Evolutionary conservation across 2,113 vertebrate species (phyloP).

Genomic region (Archocentrus centrarchus): DNA sequence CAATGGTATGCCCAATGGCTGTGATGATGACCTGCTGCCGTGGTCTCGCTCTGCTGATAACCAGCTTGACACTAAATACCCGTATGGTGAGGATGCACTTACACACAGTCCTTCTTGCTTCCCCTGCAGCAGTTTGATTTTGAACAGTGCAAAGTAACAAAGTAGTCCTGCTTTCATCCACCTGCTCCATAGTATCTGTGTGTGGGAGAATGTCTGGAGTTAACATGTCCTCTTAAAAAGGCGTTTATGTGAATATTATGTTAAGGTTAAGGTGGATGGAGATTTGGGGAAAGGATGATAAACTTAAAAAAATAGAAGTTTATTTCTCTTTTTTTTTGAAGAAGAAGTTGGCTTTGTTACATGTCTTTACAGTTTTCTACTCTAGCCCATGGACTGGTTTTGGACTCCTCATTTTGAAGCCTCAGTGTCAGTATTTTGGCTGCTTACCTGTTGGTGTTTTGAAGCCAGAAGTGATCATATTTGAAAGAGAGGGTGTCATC

Average conservation of each 20-base stretch:
- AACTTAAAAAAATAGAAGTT: too few species aligned
- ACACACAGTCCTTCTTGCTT: slow-evolving; percentile 55
- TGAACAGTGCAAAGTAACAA: not conserved
- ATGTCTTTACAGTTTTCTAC: too few species aligned
- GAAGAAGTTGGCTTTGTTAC: too few species aligned
- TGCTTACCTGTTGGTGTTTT: too few species aligned
- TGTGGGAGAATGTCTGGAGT: not conserved
- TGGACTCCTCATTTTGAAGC: too few species aligned
- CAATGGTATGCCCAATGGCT: slow-evolving; percentile 93
- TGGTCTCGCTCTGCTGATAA: slow-evolving; percentile 63
- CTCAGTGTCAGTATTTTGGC: too few species aligned
- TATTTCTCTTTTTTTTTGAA: too few species aligned
- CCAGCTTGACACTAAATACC: slow-evolving; percentile 65
- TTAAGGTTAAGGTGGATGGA: rapidly evolving
- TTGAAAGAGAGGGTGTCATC: too few species aligned
- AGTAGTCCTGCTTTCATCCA: not conserved
- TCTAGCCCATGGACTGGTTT: too few species aligned
- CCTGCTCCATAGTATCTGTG: not conserved
- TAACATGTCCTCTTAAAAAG: not conserved
- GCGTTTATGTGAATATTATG: not conserved
- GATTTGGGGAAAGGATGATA: too few species aligned
- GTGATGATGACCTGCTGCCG: slow-evolving; percentile 66
- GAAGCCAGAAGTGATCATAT: too few species aligned
- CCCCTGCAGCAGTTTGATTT: not conserved
- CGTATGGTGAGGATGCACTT: slow-evolving; percentile 44